Evolutionary conservation across 1,140 invertebrate species (phyloP).

Genomic region (Goniozus legneri): DNA sequence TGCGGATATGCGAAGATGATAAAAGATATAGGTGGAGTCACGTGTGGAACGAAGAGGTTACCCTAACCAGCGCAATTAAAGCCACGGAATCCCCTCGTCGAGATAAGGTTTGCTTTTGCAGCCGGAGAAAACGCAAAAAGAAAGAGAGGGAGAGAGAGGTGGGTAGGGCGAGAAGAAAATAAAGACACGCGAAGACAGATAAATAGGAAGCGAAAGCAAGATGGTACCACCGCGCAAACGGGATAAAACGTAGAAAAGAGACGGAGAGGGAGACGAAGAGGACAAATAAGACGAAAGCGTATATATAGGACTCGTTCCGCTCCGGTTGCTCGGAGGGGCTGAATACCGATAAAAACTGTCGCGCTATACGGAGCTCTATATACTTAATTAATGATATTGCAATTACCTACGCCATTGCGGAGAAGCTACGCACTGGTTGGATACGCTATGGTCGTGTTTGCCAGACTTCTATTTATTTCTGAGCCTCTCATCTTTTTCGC

Average conservation of each 20-base stretch:
- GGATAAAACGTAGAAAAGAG: background rate
- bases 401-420: slow-evolving; percentile 30
- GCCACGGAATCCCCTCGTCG: slow-evolving; percentile 27
- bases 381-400: slow-evolving; percentile 41
- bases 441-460: too few relatives aligned
- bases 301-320: background rate
- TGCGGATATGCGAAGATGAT: too few relatives aligned
- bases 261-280: background rate
- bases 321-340: slow-evolving; percentile 12
- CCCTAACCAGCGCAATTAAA: slow-evolving; percentile 42
- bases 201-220: background rate
- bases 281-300: background rate
- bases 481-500: too few relatives aligned
- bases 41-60: background rate
- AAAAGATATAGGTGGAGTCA: background rate
- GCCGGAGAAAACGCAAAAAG: background rate
- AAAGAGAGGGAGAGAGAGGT: background rate
- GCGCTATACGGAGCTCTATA: slow-evolving; percentile 11
- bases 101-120: slow-evolving; percentile 20
- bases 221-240: too few relatives aligned
- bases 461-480: too few relatives aligned
- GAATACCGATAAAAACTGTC: slow-evolving; percentile 39
- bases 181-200: background rate
- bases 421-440: too few relatives aligned
- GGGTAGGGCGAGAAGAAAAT: too few relatives aligned